These are phyloP conservation scores for Corythaixoides concolor DNA, from an alignment of 2,113 vertebrate genomes.

Conservation along the genomic window DNA sequence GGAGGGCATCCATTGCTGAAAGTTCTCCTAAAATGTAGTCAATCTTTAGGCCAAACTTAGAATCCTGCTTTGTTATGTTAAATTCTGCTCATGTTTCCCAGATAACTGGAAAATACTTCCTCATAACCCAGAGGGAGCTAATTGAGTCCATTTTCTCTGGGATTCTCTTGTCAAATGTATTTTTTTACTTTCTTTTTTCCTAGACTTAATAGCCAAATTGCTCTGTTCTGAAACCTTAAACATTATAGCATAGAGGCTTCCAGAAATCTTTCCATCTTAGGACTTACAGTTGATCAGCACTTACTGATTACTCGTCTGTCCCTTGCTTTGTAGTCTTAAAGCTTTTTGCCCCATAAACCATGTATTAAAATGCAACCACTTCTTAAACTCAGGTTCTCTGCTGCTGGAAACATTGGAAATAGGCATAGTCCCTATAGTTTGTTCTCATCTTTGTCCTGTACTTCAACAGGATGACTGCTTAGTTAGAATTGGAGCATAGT, in stretches of 20 bases:
- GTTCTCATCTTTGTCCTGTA: neutral
- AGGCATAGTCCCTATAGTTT: neutral
- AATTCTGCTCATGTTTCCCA: neutral
- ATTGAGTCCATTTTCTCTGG: neutral
- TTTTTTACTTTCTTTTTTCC: neutral
- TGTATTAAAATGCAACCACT: neutral
- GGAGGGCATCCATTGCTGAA: neutral
- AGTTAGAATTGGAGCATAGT: neutral
- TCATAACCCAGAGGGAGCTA: neutral
- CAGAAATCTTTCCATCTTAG: neutral
- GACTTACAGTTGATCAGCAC: neutral
- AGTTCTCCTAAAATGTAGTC: neutral
- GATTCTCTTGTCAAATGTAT: neutral
- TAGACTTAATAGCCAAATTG: neutral
- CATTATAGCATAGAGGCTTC: neutral
- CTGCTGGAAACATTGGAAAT: neutral
- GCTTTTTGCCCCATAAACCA: neutral
- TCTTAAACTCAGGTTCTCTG: neutral
- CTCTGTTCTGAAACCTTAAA: neutral
- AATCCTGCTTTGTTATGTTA: neutral
- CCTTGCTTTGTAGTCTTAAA: neutral
- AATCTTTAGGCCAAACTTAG: neutral
- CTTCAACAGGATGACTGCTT: neutral
- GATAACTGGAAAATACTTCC: neutral
- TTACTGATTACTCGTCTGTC: neutral